Evolutionary conservation across 2,113 vertebrate genomes (phyloP), one percentile per base, ranked within the genome.

Genomic region (Macrotus californicus): DNA sequence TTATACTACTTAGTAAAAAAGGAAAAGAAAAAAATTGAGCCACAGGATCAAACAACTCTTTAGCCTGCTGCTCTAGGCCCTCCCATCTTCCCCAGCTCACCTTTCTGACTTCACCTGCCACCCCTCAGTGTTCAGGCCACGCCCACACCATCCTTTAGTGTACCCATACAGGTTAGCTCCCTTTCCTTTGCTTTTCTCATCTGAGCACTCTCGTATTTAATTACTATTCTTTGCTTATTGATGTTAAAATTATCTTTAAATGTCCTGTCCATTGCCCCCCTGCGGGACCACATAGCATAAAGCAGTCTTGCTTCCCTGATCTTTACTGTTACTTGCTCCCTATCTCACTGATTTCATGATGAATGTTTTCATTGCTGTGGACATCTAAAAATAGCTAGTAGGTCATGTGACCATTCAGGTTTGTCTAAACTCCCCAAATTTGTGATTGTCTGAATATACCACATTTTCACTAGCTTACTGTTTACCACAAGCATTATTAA

Each of bases 351-450:
- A 48, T 70, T 82, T 50, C 24, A n/a, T 43, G 75, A 72, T 52
- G 31, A n/a, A 48, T n/a, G 6, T 22, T 13, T 95, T 93, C 31
- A 26, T 87, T 59, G 56, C 21, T n/a, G 1, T 29, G 84, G 43
- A 56, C 2, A 50, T 43, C 48, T 64, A 66, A 48, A 73, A 64
- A n/a, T 3, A 69, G 29, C 56, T 41, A 15, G 52, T 46, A 81
- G 39, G 18, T 82, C 18, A 19, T 41, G 3, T 29, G 34, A 34
- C 59, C 39, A 21, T n/a, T 91, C 31, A 26, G 6, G 36, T 80
- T 92, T 82, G 54, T 50, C 80, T 94, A 48, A 89, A 66, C 24
- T 93, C 29, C 11, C 24, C 34, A 81, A 22, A 85, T 12, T 8
- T n/a, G 8, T 52, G 16, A 61, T 80, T 59, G 36, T 69, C 36